phyloP scores from a whole-genome alignment of 2,888 invertebrate species.

The Euzetes globulus region DNA sequence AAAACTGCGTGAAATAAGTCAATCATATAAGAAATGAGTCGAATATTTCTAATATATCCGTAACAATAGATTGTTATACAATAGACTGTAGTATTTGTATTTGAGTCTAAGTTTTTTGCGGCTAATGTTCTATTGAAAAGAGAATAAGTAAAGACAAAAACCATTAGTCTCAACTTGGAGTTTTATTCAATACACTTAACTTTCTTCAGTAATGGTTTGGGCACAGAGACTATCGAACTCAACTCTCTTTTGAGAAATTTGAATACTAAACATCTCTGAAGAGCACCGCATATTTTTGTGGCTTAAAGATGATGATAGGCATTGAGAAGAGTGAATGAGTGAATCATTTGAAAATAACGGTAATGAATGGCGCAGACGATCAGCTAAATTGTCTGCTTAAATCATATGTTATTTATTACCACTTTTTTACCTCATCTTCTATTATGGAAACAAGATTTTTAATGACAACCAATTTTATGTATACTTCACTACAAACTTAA shows the following conservation, averaged over 20 bases:
- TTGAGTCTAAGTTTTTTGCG: neutral
- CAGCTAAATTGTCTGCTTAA: neutral
- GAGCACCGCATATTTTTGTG: too few species aligned
- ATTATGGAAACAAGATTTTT: neutral
- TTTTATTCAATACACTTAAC: neutral
- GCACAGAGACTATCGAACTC: neutral
- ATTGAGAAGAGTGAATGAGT: too few species aligned
- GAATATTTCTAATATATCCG: neutral
- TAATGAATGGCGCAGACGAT: neutral
- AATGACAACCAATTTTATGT: neutral
- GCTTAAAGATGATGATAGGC: too few species aligned
- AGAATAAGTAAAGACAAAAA: neutral
- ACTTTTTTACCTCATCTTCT: neutral
- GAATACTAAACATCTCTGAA: neutral
- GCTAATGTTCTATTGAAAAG: neutral
- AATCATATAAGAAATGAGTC: neutral
- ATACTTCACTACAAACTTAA: neutral
- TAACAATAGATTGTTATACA: too few species aligned
- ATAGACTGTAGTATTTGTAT: too few species aligned
- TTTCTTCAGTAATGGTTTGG: neutral
- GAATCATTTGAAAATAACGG: neutral
- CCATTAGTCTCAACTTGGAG: neutral
- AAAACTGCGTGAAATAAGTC: slow-evolving; percentile 4
- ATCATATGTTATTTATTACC: neutral
- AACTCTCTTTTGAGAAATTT: neutral